phyloP scores from a whole-genome alignment of 35 echinoderm and acorn worm species.

The Chiridota heheva region DNA sequence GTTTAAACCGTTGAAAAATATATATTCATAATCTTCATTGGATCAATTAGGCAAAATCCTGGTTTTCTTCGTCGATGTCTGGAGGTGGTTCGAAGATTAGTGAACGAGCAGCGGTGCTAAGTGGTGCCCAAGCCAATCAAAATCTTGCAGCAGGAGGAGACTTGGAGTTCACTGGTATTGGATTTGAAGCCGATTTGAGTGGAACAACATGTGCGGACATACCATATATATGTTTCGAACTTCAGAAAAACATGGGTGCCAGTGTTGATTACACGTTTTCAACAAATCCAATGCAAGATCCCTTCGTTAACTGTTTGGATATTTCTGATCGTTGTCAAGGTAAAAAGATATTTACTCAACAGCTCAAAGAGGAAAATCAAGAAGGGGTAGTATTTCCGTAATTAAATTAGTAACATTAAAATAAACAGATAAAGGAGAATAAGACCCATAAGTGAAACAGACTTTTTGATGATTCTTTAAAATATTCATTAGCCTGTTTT shows the following conservation, averaged over 20 bases:
- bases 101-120: background rate
- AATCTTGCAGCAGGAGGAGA: background rate
- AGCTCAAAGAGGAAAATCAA: no score
- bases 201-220: background rate
- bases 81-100: background rate
- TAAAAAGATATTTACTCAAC: no score
- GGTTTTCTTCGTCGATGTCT: no score
- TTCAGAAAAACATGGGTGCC: background rate
- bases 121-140: background rate
- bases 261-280: background rate
- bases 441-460: no score
- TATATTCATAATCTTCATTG: no score
- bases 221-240: background rate
- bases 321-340: background rate
- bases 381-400: no score
- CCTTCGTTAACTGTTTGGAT: background rate
- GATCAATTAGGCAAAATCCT: no score
- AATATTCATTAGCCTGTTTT: no score
- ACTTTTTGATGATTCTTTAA: no score
- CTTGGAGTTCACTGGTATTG: background rate
- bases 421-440: no score
- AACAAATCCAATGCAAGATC: background rate
- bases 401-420: no score
- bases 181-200: background rate
- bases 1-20: no score